Evolutionary conservation across 2,113 vertebrate genomes (phyloP).

Genomic region (Aythya baeri): DNA sequence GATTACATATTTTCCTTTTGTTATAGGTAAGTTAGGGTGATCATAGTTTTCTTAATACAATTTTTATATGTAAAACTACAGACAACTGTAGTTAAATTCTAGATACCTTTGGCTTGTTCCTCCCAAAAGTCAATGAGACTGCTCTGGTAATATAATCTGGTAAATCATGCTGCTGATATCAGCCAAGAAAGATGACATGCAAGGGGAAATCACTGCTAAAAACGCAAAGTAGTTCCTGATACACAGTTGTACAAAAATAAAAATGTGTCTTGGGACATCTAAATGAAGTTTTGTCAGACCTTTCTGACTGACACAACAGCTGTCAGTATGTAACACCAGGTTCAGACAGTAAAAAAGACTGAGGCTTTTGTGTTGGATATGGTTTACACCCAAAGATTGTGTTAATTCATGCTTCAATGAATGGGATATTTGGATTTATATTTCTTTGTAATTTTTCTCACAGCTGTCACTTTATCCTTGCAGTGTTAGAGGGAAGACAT

Average conservation of each 20-base stretch:
- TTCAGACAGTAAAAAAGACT: background rate
- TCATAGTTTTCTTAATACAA: background rate
- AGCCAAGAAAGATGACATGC: background rate
- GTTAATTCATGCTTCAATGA: background rate
- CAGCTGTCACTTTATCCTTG: background rate
- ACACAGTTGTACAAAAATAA: background rate
- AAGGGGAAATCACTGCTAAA: background rate
- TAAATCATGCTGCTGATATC: background rate
- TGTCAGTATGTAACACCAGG: background rate
- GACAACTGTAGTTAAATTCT: background rate
- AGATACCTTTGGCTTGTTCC: background rate
- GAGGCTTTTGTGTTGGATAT: conserved; percentile 8
- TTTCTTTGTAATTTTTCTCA: conserved; percentile 34
- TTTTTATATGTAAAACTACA: background rate
- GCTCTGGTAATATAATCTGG: background rate
- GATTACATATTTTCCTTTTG: background rate
- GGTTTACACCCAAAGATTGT: background rate
- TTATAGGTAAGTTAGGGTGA: background rate
- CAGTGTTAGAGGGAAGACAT: conserved; percentile 84
- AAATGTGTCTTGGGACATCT: background rate
- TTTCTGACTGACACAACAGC: conserved; percentile 42
- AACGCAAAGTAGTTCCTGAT: background rate
- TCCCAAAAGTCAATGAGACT: background rate
- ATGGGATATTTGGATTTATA: background rate
- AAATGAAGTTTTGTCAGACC: background rate